Evolutionary conservation across 1,140 invertebrate species (phyloP).

Genomic region (Hylyphantes graminicola): DNA sequence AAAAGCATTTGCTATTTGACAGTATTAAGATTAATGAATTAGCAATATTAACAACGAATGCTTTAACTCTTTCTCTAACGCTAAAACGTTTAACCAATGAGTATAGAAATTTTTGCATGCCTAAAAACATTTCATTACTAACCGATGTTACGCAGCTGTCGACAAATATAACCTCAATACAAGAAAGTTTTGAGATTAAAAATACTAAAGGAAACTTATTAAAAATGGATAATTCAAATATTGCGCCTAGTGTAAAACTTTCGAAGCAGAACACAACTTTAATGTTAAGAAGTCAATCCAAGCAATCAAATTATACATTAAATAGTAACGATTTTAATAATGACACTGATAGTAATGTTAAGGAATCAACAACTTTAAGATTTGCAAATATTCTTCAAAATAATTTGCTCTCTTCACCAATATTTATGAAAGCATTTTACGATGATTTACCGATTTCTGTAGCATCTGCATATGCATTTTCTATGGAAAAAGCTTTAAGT

Average conservation of each 20-base stretch:
- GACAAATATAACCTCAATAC: not conserved
- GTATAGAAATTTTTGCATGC: not conserved
- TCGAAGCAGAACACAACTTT: not conserved
- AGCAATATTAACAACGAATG: constrained; percentile 19
- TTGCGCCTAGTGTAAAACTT: too few relatives aligned
- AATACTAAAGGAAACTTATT: not conserved
- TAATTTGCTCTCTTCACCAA: constrained; percentile 16
- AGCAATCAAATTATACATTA: not conserved
- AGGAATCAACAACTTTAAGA: not conserved
- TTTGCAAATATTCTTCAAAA: constrained; percentile 19
- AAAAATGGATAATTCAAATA: too few relatives aligned
- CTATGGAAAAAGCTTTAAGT: constrained; percentile 32
- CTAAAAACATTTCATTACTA: too few relatives aligned
- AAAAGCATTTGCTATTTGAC: constrained; percentile 25
- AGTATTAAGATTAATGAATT: constrained; percentile 20
- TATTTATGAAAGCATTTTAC: constrained; percentile 25
- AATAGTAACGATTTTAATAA: not conserved
- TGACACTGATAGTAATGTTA: not conserved
- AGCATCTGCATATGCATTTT: constrained; percentile 47
- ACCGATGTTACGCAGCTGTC: not conserved
- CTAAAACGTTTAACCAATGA: not conserved
- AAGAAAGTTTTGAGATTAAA: not conserved
- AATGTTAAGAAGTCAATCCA: not conserved
- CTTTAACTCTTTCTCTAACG: constrained; percentile 1
- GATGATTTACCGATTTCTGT: constrained; percentile 22